Evolutionary conservation across 2,888 invertebrate species (phyloP), one percentile per base, ranked within the genome.

Genomic region (Eudiplozoon nipponicum): DNA sequence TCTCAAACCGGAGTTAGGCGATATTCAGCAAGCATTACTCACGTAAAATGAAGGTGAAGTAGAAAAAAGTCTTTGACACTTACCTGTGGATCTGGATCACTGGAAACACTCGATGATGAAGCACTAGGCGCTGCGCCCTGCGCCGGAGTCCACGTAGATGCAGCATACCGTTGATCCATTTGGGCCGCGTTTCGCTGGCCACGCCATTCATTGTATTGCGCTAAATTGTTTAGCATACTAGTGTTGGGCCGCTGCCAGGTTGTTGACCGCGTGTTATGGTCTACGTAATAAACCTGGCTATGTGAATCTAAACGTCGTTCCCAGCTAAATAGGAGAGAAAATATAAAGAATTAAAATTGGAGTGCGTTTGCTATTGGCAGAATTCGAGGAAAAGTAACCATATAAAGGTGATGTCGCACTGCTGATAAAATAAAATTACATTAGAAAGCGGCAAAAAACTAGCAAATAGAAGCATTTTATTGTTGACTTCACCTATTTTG

Each of bases 121-220:
- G 40, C 41, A n/a, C 7, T 9, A 15, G 39, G 15, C 7, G 39
- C 40, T 11, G 15, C 42, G 37, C 39, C 26, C n/a, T n/a, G n/a
- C 47, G 42, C 40, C 45, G 47, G 22, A 49, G 51, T 43, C 31
- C 40, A 29, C 22, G 41, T 19, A 28, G n/a, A 9, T 3, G 21
- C 19, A 17, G 13, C 20, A 18, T 36, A 43, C 4, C 43, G 42
- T 9, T 43, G 19, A 28, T 41, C 36, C 22, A 44, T 17, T 20
- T 22, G 39, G 13, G 44, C 9, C 3, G 28, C 37, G 5, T 22
- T 34, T n/a, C 44, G 17, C 3, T 17, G 22, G 20, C n/a, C 15
- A 4, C 28, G 15, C 44, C 44, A 44, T 13, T 34, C 18, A 11
- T 38, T 45, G 15, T 19, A 44, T 13, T 44, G 22, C 5, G 23